Conservation (phyloP, 2,797 vertebrate genomes). For the Sebastes reedi region DNA sequence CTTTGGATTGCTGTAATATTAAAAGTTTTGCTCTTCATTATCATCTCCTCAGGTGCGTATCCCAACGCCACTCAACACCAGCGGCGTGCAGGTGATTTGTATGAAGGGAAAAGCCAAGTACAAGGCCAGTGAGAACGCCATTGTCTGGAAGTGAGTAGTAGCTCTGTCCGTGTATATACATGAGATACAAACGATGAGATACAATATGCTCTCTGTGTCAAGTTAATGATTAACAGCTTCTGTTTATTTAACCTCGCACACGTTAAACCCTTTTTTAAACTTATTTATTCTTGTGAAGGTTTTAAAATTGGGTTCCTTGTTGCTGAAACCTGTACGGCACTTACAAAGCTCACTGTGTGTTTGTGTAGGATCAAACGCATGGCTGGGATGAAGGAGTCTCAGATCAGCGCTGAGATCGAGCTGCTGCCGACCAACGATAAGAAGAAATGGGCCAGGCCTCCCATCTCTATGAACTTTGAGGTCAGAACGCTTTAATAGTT, state of each 20-base stretch:
- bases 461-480: slow-evolving; percentile 99
- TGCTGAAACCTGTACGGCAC: not conserved
- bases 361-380: slow-evolving; percentile 94
- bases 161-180: not conserved
- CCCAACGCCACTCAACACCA: slow-evolving; percentile 97
- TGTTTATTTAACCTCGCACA: slow-evolving; percentile 2
- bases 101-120: slow-evolving; percentile 99
- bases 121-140: slow-evolving; percentile 99
- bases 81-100: slow-evolving; percentile 98
- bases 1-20: not conserved
- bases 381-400: slow-evolving; percentile 99
- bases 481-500: slow-evolving; percentile 65
- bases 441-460: slow-evolving; percentile 99
- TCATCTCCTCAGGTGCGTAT: slow-evolving; percentile 90
- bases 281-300: not conserved
- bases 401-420: slow-evolving; percentile 98
- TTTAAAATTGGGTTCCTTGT: not conserved
- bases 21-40: not conserved
- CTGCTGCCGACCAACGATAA: slow-evolving; percentile 98
- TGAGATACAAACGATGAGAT: not conserved
- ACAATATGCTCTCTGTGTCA: not conserved
- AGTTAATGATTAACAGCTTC: not conserved
- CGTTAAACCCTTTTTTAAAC: not conserved
- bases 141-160: slow-evolving; percentile 97
- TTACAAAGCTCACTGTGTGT: not conserved